These are phyloP conservation scores for Aproaerema taeniolella DNA, from an alignment of 2,888 invertebrate species.

Conservation along the genomic window DNA sequence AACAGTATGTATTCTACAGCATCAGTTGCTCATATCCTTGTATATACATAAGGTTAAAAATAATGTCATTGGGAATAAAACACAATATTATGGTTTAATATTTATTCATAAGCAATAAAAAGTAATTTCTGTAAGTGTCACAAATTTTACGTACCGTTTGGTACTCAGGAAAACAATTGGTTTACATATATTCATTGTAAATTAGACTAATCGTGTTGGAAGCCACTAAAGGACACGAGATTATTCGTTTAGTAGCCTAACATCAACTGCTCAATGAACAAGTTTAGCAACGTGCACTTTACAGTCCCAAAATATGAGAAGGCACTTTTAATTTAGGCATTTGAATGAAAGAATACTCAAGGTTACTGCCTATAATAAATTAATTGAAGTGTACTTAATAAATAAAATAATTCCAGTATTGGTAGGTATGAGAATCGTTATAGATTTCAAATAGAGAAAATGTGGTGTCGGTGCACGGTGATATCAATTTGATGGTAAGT, in stretches of 20 bases:
- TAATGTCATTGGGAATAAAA: neutral
- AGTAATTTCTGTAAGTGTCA: conserved; percentile 65
- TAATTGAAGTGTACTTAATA: no score
- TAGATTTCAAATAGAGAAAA: no score
- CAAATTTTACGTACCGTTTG: conserved; percentile 52
- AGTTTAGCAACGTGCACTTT: conserved; percentile 33
- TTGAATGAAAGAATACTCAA: conserved; percentile 20
- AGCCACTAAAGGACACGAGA: conserved; percentile 44
- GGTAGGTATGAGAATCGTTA: no score
- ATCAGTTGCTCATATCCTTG: no score
- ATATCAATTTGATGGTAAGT: no score
- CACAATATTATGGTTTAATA: conserved; percentile 35
- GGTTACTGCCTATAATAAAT: no score
- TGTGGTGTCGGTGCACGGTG: no score
- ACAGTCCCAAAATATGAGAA: conserved; percentile 48
- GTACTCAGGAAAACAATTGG: conserved; percentile 47
- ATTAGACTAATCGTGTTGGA: conserved; percentile 45
- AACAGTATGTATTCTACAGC: no score
- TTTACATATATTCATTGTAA: conserved; percentile 40
- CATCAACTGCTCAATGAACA: conserved; percentile 35
- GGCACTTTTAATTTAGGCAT: conserved; percentile 61
- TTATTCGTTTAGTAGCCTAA: conserved; percentile 22
- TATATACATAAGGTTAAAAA: neutral
- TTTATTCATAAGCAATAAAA: conserved; percentile 77
- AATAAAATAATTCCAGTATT: no score